phyloP scores from a whole-genome alignment of 1,140 invertebrate genomes.

The Aphaenogaster ashmeadi region DNA sequence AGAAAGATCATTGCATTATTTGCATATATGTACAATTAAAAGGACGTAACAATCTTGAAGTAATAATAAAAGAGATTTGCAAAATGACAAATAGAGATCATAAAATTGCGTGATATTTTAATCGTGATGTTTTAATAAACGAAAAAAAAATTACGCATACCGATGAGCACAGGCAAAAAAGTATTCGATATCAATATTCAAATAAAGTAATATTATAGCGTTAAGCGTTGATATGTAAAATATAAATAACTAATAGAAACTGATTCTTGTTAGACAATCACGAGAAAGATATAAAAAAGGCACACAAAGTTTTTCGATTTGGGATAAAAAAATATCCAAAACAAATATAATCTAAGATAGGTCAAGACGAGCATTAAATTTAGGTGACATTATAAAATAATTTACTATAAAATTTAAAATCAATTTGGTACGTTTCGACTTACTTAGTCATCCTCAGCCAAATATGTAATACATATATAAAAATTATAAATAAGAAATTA shows the following conservation, averaged over 20 bases:
- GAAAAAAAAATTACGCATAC: not conserved
- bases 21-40: not conserved
- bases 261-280: not conserved
- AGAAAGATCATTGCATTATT: not conserved
- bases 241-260: not conserved
- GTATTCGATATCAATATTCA: not conserved
- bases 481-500: too few relatives aligned
- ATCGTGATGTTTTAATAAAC: not conserved
- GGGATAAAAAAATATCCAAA: not conserved
- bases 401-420: too few relatives aligned
- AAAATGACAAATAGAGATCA: not conserved
- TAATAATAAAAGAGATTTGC: conserved; percentile 12
- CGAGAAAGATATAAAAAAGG: not conserved
- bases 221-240: not conserved
- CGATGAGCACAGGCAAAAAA: not conserved
- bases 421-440: too few relatives aligned
- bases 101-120: not conserved
- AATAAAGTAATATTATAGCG: not conserved
- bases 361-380: too few relatives aligned
- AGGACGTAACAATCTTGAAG: not conserved
- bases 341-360: too few relatives aligned
- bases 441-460: too few relatives aligned
- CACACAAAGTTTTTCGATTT: not conserved
- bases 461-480: too few relatives aligned
- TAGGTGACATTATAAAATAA: too few relatives aligned